Evolutionary conservation across 2,888 invertebrate genomes (phyloP), one percentile per base, ranked within the genome.

Genomic region (Apantesis nais): DNA sequence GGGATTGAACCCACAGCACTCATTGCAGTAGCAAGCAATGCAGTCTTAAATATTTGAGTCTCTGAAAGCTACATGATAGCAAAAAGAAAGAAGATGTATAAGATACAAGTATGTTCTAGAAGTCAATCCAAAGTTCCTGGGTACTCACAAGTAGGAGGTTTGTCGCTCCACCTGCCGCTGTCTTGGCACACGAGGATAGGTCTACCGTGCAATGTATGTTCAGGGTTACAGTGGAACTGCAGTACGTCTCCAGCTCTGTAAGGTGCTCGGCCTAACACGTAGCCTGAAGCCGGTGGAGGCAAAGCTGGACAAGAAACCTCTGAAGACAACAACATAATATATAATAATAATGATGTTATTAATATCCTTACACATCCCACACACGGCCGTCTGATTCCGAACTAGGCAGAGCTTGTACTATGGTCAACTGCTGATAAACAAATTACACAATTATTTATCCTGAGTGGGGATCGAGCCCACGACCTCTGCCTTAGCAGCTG

Each of bases 131-230:
- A 58, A 55, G 25, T 29, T 29, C 5, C 7, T 29, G 5, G 5
- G 1, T 14, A 90, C 96, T 96, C 89, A 97, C 98, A 98, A 90
- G 97, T 97, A n/a, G 98, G 98, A 39, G 97, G 95, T 62, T 97
- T 96, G 65, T 97, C 97, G 70, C 98, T 97, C 98, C 98, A 98
- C 73, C 97, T 95, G 14, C 98, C 98, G 87, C 97, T 97, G 85
- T 98, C 98, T 92, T 98, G 98, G 90, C 98, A 98, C 34, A 98
- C 97, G 67, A 98, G 96, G 80, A 98, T 98, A n/a, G 98, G 98
- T 81, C 97, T 96, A 3, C 98, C 98, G 89, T 98, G 98, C 96
- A 98, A 97, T 96, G 98, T 98, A 90, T 97, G 98, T 82, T 98
- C 98, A 14, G 97, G 97, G 91, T 98, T 97, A 90, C 98, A 98